These are phyloP conservation scores for Psophia crepitans DNA, from an alignment of 2,113 vertebrate genomes.

Conservation along the genomic window DNA sequence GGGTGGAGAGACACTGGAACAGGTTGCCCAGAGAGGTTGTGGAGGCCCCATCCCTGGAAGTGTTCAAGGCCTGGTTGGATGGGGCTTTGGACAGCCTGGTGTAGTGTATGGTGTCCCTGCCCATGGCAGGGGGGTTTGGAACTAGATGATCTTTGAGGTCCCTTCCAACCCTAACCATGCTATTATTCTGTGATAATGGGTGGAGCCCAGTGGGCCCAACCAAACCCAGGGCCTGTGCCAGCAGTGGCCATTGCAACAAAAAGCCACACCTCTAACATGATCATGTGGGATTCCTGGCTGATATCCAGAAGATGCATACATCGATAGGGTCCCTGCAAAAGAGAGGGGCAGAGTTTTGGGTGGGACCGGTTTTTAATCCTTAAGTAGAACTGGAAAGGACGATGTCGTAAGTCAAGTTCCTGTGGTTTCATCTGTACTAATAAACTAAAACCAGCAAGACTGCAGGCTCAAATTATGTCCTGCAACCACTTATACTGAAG, in stretches of 20 bases:
- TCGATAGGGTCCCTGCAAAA: not conserved
- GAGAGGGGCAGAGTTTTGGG: not conserved
- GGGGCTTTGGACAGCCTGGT: no score
- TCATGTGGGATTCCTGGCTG: not conserved
- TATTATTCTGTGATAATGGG: no score
- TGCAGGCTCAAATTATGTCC: not conserved
- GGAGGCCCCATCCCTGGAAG: no score
- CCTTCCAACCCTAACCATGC: no score
- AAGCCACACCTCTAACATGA: not conserved
- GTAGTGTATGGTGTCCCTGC: no score
- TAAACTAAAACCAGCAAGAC: not conserved
- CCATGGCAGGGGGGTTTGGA: no score
- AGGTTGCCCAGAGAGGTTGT: no score
- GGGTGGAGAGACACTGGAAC: no score
- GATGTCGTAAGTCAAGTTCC: not conserved
- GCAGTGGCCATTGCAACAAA: fast-evolving
- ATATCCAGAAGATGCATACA: not conserved
- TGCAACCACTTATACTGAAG: not conserved
- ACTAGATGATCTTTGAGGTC: no score
- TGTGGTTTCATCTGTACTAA: not conserved
- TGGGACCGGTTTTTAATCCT: not conserved
- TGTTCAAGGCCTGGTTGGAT: no score
- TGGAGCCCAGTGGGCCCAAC: not conserved
- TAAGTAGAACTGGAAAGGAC: not conserved
- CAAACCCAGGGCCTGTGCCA: not conserved